Conservation (phyloP, 1,140 invertebrate species). For the Drosophila sturtevanti region DNA sequence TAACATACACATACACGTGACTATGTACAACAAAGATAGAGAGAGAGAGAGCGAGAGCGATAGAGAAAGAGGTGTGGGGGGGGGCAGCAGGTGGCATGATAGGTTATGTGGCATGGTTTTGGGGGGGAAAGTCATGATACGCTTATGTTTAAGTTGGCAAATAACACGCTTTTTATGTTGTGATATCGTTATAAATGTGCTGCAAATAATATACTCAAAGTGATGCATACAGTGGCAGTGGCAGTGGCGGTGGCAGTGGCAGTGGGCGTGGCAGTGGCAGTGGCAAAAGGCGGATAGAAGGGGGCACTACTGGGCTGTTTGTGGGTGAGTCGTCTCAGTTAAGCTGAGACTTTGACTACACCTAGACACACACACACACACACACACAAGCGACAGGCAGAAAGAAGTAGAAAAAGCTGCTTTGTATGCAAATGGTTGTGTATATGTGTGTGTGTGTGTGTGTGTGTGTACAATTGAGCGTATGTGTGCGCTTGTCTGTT, state of each 20-base stretch:
- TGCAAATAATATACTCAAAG: slow-evolving; percentile 30
- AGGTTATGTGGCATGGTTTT: not conserved
- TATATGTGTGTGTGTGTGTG: slow-evolving; percentile 4
- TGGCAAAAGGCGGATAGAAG: not conserved
- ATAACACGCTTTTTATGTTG: slow-evolving; percentile 27
- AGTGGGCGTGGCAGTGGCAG: no score
- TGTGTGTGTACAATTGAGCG: not conserved
- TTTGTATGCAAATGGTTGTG: not conserved
- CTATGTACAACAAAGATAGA: not conserved
- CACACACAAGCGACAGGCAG: not conserved
- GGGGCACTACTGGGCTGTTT: no score
- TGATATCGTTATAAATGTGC: slow-evolving; percentile 27
- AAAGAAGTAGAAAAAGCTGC: not conserved
- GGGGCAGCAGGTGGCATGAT: no score
- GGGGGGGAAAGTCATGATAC: not conserved
- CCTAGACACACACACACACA: slow-evolving; percentile 1
- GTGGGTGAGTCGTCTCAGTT: not conserved
- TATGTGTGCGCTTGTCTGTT: not conserved
- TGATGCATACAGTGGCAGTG: slow-evolving; percentile 11
- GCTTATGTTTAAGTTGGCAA: slow-evolving; percentile 26
- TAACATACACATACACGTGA: not conserved
- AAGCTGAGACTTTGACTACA: slow-evolving; percentile 6
- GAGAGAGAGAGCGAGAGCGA: no score
- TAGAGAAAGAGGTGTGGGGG: no score
- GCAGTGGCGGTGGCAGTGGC: not conserved